phyloP scores from a whole-genome alignment of 2,888 invertebrate genomes.

The Torymus aiolomorphi region DNA sequence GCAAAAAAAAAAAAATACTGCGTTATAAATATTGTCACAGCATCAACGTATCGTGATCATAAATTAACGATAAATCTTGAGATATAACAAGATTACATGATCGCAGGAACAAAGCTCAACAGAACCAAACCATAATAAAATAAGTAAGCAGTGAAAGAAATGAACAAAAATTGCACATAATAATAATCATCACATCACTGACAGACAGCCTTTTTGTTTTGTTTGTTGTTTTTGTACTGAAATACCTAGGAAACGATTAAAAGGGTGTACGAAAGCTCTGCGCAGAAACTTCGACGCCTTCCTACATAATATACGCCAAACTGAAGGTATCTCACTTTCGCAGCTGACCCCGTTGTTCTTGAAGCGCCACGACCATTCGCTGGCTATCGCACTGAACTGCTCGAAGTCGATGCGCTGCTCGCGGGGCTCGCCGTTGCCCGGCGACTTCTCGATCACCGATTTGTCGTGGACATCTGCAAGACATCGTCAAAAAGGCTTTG shows the following conservation, averaged over 20 bases:
- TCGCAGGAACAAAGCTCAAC: too few relatives aligned
- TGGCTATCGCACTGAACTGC: slow-evolving; percentile 88
- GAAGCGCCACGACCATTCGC: slow-evolving; percentile 81
- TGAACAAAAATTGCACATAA: neutral
- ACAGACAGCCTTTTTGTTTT: slow-evolving; percentile 7
- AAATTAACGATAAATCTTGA: too few relatives aligned
- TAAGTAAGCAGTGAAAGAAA: neutral
- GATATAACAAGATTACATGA: too few relatives aligned
- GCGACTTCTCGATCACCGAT: slow-evolving; percentile 66
- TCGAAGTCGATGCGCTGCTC: slow-evolving; percentile 84
- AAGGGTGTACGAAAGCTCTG: slow-evolving; percentile 72
- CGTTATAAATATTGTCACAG: too few relatives aligned
- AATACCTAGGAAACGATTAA: slow-evolving; percentile 74
- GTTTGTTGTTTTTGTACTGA: slow-evolving; percentile 56
- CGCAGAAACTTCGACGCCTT: slow-evolving; percentile 74
- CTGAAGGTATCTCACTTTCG: slow-evolving; percentile 75
- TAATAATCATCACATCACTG: neutral
- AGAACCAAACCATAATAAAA: neutral
- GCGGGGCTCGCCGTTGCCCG: slow-evolving; percentile 66
- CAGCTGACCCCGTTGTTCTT: slow-evolving; percentile 71
- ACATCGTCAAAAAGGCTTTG: neutral
- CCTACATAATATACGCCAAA: slow-evolving; percentile 73
- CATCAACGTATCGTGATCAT: too few relatives aligned
- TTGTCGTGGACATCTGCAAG: slow-evolving; percentile 51
- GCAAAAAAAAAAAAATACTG: neutral